Base-by-base conservation (phyloP, 2,888 invertebrate genomes). In the Pseudococcus jackbeardsleyi region DNA sequence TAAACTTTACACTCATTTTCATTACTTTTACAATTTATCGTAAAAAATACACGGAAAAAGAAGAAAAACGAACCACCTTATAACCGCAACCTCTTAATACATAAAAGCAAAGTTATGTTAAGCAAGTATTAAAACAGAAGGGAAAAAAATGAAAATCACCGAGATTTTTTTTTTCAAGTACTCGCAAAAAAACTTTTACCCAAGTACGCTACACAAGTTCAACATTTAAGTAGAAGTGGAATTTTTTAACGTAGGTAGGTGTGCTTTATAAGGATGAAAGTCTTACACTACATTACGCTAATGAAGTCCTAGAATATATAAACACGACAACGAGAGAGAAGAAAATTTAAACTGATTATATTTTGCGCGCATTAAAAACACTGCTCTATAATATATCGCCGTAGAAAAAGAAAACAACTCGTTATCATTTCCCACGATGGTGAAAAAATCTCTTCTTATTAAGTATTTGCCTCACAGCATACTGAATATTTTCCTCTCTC, bases 21-120 rank as follows among this genome's bases (percentile, higher is more conserved):
- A 54, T 46, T 19, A 46, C 12, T 46, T 26, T 19, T 11, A n/a
- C 11, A 46, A 33, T 42, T 79, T 42, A 82, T 82, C 46, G 79
- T 46, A 82, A 82, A 46, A 19, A 82, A 22, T 7, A 12, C 19
- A 22, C 7, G 1, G 33, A 33, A 72, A 17, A 33, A 33, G 19
- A 17, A 46, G 42, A n/a, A 42, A 46, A 82, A 46, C 8, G 9
- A 33, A 42, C 19, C 11, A 82, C 19, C 22, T 46, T 46, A 46
- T 82, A 46, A 42, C 79, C 46, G 42, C 19, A 46, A 82, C 79
- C 79, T 82, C 46, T 82, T 82, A 82, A 46, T 22, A 46, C 17
- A 82, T 82, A 82, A 82, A 82, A 82, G 79, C 79, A 46, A 82
- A 82, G 79, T 82, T 82, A 82, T 82, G 79, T 82, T 82, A 82